Evolutionary conservation across 2,113 vertebrate species (phyloP), one percentile per base, ranked within the genome.

Genomic region (Stercorarius parasiticus): DNA sequence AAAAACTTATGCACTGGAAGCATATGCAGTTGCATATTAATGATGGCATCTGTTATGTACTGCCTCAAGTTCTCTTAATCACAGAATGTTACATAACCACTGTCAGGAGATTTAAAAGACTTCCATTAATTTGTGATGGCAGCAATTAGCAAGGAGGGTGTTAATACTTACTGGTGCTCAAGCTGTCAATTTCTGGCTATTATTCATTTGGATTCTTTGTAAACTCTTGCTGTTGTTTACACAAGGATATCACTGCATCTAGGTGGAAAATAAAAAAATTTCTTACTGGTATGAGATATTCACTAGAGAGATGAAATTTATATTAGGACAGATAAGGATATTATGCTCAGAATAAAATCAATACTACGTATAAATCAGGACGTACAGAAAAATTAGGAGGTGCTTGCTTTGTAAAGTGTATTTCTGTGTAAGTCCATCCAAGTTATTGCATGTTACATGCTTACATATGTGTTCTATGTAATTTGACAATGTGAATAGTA

Each of bases 11-110:
- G 71, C 83, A 91, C 92, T 95, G 95, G 86, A 97, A 98, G 81
- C 97, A 93, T 97, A 90, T 94, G 97, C 83, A 97, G 94, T 94
- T 98, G 96, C 97, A 98, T 98, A 98, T 98, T 98, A 98, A 98
- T 98, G 97, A 96, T 55, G 45, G 86, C 98, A 98, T 98, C 98
- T 98, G 98, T 94, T 98, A 92, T 89, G 82, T 92, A 95, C 89
- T 96, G 96, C 96, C 91, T 97, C 43, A 22, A 97, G 96, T 97
- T 97, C 80, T 58, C 74, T 94, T 96, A 90, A 96, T 92, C 87
- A 96, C 38, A 11, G 85, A 97, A 97, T 29, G 55, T 97, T 98
- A 95, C 96, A 97, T 96, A 98, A 98, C 95, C 84, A 97, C 94
- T 97, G 97, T 98, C 97, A 94, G 92, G 97, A 97, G 95, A 97